Percentiles rank a stretch among this genome's conserved stretches.
Conservation (phyloP, 2,113 vertebrate genomes). For the Psittacus erithacus region DNA sequence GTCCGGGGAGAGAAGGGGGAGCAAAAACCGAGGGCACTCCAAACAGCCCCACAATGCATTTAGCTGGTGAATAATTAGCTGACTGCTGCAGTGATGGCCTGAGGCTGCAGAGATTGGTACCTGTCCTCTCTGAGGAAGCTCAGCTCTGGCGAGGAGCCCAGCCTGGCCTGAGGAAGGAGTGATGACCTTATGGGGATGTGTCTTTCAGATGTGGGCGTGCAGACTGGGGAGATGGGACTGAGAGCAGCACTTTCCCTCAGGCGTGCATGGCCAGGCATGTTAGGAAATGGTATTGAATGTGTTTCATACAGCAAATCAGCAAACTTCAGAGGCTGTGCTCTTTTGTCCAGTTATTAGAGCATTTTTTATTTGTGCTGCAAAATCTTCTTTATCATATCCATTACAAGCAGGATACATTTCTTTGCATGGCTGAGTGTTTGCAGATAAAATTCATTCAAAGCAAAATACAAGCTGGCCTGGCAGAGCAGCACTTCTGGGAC, state of each 20-base stretch:
- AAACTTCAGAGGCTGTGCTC: not conserved
- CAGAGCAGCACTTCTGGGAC: not conserved
- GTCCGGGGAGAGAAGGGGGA: not conserved
- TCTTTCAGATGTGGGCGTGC: fast-evolving
- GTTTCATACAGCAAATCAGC: not conserved
- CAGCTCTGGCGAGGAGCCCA: not conserved
- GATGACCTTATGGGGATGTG: not conserved
- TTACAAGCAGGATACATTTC: not conserved
- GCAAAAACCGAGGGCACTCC: not conserved
- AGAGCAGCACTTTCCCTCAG: not conserved
- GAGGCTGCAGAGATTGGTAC: not conserved
- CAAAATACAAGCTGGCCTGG: not conserved
- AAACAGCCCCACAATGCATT: not conserved
- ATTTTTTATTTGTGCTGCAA: not conserved
- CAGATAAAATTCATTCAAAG: not conserved
- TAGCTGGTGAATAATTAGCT: not conserved
- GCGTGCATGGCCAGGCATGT: fast-evolving
- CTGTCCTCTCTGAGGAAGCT: not conserved
- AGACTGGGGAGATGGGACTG: not conserved
- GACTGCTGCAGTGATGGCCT: not conserved
- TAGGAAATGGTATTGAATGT: not conserved
- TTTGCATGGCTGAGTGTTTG: not conserved
- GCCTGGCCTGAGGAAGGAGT: fast-evolving
- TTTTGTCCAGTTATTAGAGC: not conserved
- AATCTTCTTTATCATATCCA: not conserved